These are phyloP conservation scores for Achroia grisella DNA, from an alignment of 1,140 invertebrate species.

Conservation along the genomic window DNA sequence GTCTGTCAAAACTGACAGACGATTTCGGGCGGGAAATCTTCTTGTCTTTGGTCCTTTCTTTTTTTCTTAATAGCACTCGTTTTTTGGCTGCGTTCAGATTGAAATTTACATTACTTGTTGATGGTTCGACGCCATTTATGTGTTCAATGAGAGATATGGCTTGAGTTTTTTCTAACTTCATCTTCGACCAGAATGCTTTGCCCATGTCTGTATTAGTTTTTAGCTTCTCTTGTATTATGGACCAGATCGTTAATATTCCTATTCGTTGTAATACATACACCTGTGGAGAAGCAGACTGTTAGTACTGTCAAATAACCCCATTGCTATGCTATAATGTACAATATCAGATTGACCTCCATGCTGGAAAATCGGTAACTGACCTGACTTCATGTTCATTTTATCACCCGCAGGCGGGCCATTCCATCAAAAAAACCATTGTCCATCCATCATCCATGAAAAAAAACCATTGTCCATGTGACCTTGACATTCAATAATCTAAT, in stretches of 20 bases:
- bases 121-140: constrained; percentile 14
- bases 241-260: constrained; percentile 57
- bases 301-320: too few relatives aligned
- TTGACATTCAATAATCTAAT: too few relatives aligned
- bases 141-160: constrained; percentile 33
- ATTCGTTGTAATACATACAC: constrained; percentile 45
- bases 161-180: constrained; percentile 48
- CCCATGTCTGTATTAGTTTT: constrained; percentile 33
- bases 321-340: too few relatives aligned
- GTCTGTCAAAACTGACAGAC: constrained; percentile 19
- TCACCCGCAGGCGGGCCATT: neutral
- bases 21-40: constrained; percentile 29
- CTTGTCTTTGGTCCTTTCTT: constrained; percentile 23
- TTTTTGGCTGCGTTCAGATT: constrained; percentile 50
- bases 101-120: constrained; percentile 24
- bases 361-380: too few relatives aligned
- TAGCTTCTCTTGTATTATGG: constrained; percentile 49
- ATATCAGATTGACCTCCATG: too few relatives aligned
- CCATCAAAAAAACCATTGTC: too few relatives aligned
- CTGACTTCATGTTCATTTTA: too few relatives aligned
- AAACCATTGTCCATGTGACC: too few relatives aligned
- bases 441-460: too few relatives aligned
- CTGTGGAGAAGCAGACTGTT: constrained; percentile 27
- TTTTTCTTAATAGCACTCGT: constrained; percentile 32
- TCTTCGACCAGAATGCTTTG: constrained; percentile 58